Evolutionary conservation across 2,888 invertebrate genomes (phyloP).

Genomic region (Drosophila niveifrons): DNA sequence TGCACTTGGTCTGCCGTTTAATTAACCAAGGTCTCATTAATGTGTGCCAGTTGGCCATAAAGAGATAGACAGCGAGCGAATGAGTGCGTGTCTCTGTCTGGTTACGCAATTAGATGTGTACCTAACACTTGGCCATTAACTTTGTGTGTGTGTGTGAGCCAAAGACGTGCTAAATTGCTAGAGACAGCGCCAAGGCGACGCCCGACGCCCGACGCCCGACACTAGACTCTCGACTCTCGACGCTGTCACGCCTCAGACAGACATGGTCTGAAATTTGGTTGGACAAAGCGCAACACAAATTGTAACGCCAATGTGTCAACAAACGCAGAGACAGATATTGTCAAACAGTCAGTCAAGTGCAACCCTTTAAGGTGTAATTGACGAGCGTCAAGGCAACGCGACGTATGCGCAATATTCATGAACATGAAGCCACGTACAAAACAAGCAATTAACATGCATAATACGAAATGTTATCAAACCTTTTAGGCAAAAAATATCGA

Average conservation of each 20-base stretch:
- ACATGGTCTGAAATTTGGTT: constrained; percentile 43
- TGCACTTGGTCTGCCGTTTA: constrained; percentile 19
- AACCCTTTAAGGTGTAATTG: constrained; percentile 60
- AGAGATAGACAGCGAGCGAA: not conserved
- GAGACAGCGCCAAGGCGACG: constrained; percentile 49
- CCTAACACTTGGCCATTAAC: constrained; percentile 74
- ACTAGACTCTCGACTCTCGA: constrained; percentile 3
- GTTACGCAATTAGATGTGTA: constrained; percentile 74
- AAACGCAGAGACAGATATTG: constrained; percentile 30
- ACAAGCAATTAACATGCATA: constrained; percentile 77
- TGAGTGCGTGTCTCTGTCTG: constrained; percentile 34
- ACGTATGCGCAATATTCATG: constrained; percentile 66
- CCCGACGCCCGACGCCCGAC: constrained; percentile 12
- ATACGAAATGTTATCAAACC: constrained; percentile 40
- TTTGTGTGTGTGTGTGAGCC: constrained; percentile 43
- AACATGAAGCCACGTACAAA: constrained; percentile 47
- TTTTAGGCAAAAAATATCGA: constrained; percentile 11
- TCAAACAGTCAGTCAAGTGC: constrained; percentile 37
- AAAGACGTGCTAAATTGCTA: constrained; percentile 73
- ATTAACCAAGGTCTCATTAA: constrained; percentile 28
- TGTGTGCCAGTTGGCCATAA: constrained; percentile 13
- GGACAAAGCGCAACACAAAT: constrained; percentile 27
- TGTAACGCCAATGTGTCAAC: constrained; percentile 66
- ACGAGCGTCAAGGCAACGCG: constrained; percentile 58
- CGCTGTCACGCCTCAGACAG: constrained; percentile 70